Evolutionary conservation across 2,888 invertebrate species (phyloP), one percentile per base, ranked within the genome.

Genomic region (Lordiphosa fenestrarum): DNA sequence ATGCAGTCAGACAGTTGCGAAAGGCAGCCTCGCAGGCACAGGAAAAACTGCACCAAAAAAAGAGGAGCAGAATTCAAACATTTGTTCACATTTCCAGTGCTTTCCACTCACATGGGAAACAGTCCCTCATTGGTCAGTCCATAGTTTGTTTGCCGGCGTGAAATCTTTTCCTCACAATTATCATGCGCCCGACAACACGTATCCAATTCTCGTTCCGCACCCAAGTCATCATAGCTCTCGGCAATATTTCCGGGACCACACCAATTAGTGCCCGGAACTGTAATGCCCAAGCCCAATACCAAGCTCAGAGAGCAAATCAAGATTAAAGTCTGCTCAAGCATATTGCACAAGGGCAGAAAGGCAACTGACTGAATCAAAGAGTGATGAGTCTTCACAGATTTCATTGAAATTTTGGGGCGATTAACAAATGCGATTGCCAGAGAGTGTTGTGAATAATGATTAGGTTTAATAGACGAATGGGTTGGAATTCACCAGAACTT

Each of bases 191-290:
- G 91, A 88, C 97, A 97, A 88, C 97, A 97, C 78, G 92, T 90
- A 84, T 97, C 97, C 5, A 95, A 94, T 7, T 65, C 71, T 2
- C 38, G 21, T 7, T 74, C 69, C 13, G 36, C 96, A 91, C 83
- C 96, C 93, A 51, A 42, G 33, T 81, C 80, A 10, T 94, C 93
- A 87, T 94, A 95, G 75, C 93, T 92, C 4, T 92, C 92, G 0
- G 96, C 96, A 0, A 94, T 92, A 87, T 93, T 94, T 0, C 97
- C 97, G 71, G 95, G 94, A 15, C 97, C 98, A 89, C 97, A 98
- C 97, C 97, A 97, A 86, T 95, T 95, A 0, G 97, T 97, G 5
- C 80, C 96, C 94, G 5, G 96, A 38, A 76, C 66, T 46, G 60
- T 61, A n/a, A 81, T 62, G 12, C 73, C 57, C 6, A 64, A 4